Evolutionary conservation across 1,140 invertebrate species (phyloP).

Genomic region (Drosophila biarmipes): DNA sequence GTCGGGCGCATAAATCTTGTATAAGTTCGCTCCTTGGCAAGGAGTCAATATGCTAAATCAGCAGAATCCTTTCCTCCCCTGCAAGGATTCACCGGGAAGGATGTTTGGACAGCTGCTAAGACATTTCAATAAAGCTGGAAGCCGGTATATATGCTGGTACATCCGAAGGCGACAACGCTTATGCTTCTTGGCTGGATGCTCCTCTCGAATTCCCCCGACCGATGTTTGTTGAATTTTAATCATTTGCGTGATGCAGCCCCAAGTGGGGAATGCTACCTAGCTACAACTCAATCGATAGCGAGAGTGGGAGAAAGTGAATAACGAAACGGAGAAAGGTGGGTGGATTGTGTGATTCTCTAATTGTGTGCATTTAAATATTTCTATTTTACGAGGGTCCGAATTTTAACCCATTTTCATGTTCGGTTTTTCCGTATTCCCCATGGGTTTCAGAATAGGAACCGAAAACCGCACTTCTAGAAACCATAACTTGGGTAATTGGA

Average conservation of each 20-base stretch:
- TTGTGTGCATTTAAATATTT: too few relatives aligned
- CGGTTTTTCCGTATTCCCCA: too few relatives aligned
- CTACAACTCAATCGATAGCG: slow-evolving; percentile 34
- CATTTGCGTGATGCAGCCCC: slow-evolving; percentile 45
- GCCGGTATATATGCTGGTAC: slow-evolving; percentile 33
- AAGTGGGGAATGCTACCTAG: slow-evolving; percentile 1
- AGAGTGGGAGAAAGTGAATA: slow-evolving; percentile 33
- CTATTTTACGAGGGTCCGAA: too few relatives aligned
- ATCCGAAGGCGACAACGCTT: slow-evolving; percentile 54
- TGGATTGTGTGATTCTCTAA: slow-evolving; percentile 7
- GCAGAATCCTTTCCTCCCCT: slow-evolving; percentile 46
- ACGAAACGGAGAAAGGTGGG: not conserved
- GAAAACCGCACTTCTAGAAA: too few relatives aligned
- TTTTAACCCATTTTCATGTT: too few relatives aligned
- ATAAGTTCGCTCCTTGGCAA: slow-evolving; percentile 76
- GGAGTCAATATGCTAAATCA: slow-evolving; percentile 84
- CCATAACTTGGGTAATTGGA: too few relatives aligned
- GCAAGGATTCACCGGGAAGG: slow-evolving; percentile 10
- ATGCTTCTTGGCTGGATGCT: slow-evolving; percentile 6
- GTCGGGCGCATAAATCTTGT: slow-evolving; percentile 77
- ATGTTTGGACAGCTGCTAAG: slow-evolving; percentile 79
- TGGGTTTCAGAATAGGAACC: too few relatives aligned
- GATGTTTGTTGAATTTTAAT: slow-evolving; percentile 77
- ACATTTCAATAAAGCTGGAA: slow-evolving; percentile 75
- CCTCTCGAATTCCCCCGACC: slow-evolving; percentile 16